phyloP scores from a whole-genome alignment of 2,113 vertebrate species.

The Chionodraco myersi region DNA sequence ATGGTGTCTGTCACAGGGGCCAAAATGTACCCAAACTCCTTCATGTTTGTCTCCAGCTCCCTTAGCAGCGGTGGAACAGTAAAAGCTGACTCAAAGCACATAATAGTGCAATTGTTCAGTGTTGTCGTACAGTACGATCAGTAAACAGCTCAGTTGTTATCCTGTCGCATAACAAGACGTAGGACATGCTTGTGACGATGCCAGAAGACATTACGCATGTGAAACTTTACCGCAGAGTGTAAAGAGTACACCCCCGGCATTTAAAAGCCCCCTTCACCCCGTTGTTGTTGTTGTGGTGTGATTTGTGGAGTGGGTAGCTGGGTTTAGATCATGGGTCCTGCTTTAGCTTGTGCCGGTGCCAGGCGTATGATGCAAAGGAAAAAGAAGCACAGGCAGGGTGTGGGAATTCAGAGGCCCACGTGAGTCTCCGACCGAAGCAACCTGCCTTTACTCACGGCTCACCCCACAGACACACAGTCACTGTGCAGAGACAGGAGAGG shows the following conservation, averaged over 20 bases:
- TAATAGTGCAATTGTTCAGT: constrained; percentile 58
- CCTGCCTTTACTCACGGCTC: constrained; percentile 75
- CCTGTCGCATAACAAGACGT: constrained; percentile 64
- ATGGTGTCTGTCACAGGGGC: constrained; percentile 26
- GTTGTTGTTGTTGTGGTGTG: constrained; percentile 61
- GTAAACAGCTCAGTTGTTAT: constrained; percentile 68
- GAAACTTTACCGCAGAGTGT: constrained; percentile 58
- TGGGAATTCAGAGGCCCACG: constrained; percentile 69
- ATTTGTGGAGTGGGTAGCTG: constrained; percentile 69
- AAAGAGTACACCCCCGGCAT: constrained; percentile 50
- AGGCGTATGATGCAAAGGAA: constrained; percentile 75
- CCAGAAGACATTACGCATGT: constrained; percentile 71
- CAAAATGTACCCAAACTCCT: constrained; percentile 31
- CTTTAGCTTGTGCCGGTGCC: constrained; percentile 50
- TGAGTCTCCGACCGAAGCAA: constrained; percentile 61
- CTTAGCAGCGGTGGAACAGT: constrained; percentile 19
- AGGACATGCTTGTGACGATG: constrained; percentile 51
- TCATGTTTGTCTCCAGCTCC: constrained; percentile 35
- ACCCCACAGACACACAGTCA: constrained; percentile 51
- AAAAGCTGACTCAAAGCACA: constrained; percentile 45
- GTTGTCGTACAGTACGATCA: constrained; percentile 56
- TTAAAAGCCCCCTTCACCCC: constrained; percentile 60
- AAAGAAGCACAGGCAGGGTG: constrained; percentile 58
- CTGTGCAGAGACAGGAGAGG: constrained; percentile 55
- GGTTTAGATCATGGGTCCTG: constrained; percentile 64